These are phyloP conservation scores for Hirtodrosophila alboralis DNA, from an alignment of 2,888 invertebrate species.

Conservation along the genomic window DNA sequence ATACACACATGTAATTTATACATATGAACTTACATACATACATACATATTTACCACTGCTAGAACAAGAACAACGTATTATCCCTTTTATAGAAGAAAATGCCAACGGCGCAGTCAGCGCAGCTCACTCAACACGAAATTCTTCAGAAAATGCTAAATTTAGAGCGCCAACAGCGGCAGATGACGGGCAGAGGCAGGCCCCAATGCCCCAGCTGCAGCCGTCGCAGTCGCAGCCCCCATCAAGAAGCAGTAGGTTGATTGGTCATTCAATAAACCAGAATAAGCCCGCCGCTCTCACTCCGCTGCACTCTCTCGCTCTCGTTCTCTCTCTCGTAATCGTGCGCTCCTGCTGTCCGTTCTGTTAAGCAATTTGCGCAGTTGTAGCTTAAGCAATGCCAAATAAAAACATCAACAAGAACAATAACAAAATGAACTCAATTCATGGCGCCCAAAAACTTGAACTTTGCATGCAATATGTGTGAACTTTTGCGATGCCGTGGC, in stretches of 20 bases:
- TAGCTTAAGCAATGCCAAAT: conserved; percentile 44
- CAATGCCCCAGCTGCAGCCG: conserved; percentile 27
- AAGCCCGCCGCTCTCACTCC: conserved; percentile 14
- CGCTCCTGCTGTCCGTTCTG: conserved; percentile 17
- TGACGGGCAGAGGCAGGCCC: conserved; percentile 31
- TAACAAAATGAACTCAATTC: conserved; percentile 32
- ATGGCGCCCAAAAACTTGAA: conserved; percentile 50
- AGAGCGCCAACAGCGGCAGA: conserved; percentile 59
- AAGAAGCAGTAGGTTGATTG: conserved; percentile 80
- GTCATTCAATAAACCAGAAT: conserved; percentile 69
- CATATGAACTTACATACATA: conserved; percentile 7
- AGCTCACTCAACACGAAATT: conserved; percentile 51
- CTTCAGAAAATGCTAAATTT: conserved; percentile 74
- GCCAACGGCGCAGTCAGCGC: conserved; percentile 55
- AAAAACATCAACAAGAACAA: conserved; percentile 22
- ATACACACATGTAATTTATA: conserved; percentile 10
- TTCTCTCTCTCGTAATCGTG: conserved; percentile 14
- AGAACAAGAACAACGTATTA: conserved; percentile 50
- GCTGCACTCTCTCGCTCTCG: conserved; percentile 10
- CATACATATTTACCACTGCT: conserved; percentile 20
- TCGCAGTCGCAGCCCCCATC: conserved; percentile 38
- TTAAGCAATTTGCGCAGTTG: conserved; percentile 75
- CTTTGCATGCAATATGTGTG: conserved; percentile 44
- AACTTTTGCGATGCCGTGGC: conserved; percentile 45
- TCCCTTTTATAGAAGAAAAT: conserved; percentile 75